Evolutionary conservation across 1,140 invertebrate species (phyloP), one percentile per base, ranked within the genome.

Genomic region (Aphaenogaster rudis): DNA sequence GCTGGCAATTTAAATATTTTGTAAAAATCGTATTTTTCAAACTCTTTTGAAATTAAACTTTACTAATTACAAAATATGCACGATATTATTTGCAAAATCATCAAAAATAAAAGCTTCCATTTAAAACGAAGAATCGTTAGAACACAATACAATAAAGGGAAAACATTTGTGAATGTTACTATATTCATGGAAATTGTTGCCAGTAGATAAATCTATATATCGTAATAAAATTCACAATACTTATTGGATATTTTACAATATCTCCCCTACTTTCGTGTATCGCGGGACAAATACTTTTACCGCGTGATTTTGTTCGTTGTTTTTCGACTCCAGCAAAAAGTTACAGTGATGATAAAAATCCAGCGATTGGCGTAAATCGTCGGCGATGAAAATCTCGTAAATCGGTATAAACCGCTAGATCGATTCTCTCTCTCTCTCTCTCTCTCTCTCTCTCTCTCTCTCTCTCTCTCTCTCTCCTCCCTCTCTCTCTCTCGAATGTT

Each of bases 321-420:
- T 69, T 80, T 82, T 45, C 48, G 15, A 17, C 11, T 21, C 1
- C 9, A 28, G 39, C 13, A 74, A 74, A 80, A 67, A 67, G 17
- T 54, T 39, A 81, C 17, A 57, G 1, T 4, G 15, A 39, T 33
- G 28, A 82, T 74, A 74, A 82, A 72, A 74, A 82, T 74, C 11
- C 13, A 7, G n/a, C 48, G 63, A 80, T 54, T 50, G 28, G 33
- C 21, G 33, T 82, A 72, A 82, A 82, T 48, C 52, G 52, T 6
- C 28, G 39, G 39, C 42, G 67, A 82, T 71, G 36, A 81, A 71
- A 81, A 81, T 59, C 66, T 59, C 67, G 33, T 84, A 76, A 84
- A 84, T 84, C 71, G 57, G 15, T 39, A 33, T 61, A 74, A 82
- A 74, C 67, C 17, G 15, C 66, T 52, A 57, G 36, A 54, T 33